Evolutionary conservation across 1,140 invertebrate genomes (phyloP).

Genomic region (Cotesia chilonis): DNA sequence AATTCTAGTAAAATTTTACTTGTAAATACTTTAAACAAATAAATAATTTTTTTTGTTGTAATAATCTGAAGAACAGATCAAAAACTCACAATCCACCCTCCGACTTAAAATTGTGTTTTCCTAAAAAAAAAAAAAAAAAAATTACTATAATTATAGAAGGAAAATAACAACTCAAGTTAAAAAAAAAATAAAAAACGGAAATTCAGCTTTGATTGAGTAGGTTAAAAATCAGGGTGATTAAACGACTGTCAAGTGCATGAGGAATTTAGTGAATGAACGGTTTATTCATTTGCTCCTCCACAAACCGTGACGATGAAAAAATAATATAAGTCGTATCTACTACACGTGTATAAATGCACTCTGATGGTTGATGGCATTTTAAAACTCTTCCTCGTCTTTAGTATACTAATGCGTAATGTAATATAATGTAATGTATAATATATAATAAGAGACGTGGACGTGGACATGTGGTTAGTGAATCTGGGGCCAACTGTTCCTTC

Average conservation of each 20-base stretch:
- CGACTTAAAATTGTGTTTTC: too few species aligned
- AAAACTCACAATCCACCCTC: too few species aligned
- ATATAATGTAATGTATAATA: too few species aligned
- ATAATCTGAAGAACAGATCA: too few species aligned
- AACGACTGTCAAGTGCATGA: conserved; percentile 11
- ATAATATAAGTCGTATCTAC: neutral
- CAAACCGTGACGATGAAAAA: conserved; percentile 36
- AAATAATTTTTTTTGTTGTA: too few species aligned
- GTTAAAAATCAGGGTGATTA: neutral
- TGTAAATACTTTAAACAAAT: too few species aligned
- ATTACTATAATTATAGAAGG: too few species aligned
- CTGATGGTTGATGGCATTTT: conserved; percentile 42
- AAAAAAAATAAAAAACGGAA: too few species aligned
- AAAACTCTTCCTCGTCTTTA: conserved; percentile 45
- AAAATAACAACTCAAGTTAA: neutral
- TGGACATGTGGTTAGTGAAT: conserved; percentile 50
- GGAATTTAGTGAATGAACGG: conserved; percentile 46
- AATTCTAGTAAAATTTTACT: too few species aligned
- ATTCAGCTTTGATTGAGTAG: neutral
- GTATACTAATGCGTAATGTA: conserved; percentile 41
- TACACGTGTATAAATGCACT: neutral
- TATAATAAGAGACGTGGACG: too few species aligned
- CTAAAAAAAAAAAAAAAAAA: too few species aligned
- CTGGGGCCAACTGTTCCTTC: conserved; percentile 61
- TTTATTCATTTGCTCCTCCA: conserved; percentile 54